These are phyloP conservation scores for Synergus umbraculus DNA, from an alignment of 2,888 invertebrate genomes.

Conservation along the genomic window DNA sequence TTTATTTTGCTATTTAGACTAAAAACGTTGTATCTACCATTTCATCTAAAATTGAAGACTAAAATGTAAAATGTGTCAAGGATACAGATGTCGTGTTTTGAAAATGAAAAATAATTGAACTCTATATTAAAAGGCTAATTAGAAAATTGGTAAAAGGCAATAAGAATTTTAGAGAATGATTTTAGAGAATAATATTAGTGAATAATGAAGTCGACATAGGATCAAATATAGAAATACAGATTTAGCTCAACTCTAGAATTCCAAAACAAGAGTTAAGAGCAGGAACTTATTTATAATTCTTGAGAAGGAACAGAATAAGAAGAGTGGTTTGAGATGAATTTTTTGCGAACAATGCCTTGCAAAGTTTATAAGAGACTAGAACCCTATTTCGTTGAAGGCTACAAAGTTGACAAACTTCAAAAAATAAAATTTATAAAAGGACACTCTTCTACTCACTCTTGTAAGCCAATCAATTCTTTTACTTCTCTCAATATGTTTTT, in stretches of 20 bases:
- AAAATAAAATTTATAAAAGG: too few relatives aligned
- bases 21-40: neutral
- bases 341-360: neutral
- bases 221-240: slow-evolving; percentile 71
- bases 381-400: neutral
- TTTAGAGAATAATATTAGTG: neutral
- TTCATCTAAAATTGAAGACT: neutral
- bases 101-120: neutral
- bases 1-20: neutral
- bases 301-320: slow-evolving; percentile 34
- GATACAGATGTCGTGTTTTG: neutral
- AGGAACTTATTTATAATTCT: slow-evolving; percentile 68
- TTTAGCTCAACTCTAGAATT: slow-evolving; percentile 69
- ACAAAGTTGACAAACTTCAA: neutral
- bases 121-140: too few relatives aligned
- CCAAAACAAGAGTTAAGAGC: slow-evolving; percentile 67
- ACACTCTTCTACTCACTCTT: too few relatives aligned
- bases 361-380: neutral
- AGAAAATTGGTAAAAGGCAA: neutral
- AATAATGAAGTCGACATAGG: slow-evolving; percentile 33
- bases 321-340: neutral
- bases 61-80: too few relatives aligned
- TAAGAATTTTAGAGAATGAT: neutral
- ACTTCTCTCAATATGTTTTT: too few relatives aligned
- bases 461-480: too few relatives aligned